Percentiles rank a stretch among this genome's conserved stretches.
Conservation (phyloP, 2,797 vertebrate species). For the Acipenser ruthenus region DNA sequence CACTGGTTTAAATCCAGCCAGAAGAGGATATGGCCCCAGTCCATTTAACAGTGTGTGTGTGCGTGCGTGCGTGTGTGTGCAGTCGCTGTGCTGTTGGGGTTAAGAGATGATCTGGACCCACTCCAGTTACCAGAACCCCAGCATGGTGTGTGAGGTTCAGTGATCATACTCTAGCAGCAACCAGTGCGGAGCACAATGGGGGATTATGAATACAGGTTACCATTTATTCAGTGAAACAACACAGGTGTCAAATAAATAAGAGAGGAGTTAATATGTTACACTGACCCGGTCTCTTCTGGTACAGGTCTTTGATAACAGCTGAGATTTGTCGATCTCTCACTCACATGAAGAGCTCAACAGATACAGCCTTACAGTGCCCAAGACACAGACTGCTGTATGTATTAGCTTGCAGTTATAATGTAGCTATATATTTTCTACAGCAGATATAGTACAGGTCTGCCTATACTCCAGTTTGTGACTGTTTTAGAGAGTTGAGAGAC, state of each 20-base stretch:
- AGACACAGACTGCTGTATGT: no score
- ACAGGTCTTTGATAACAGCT: not conserved
- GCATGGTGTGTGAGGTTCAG: not conserved
- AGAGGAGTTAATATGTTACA: not conserved
- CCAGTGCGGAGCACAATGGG: no score
- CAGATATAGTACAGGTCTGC: no score
- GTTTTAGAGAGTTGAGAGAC: no score
- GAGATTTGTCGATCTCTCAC: not conserved
- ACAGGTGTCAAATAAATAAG: no score
- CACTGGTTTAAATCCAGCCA: not conserved
- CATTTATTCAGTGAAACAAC: no score
- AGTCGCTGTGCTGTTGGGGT: not conserved
- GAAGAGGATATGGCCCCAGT: not conserved
- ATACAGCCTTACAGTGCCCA: no score
- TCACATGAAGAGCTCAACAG: not conserved
- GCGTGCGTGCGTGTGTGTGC: not conserved
- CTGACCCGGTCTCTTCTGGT: constrained; percentile 1
- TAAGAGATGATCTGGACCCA: not conserved
- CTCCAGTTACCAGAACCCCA: not conserved
- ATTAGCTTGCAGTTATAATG: no score
- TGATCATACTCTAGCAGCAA: no score
- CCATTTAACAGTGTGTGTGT: not conserved
- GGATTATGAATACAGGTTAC: no score
- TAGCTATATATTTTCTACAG: no score
- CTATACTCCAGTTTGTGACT: no score